phyloP scores from a whole-genome alignment of 1,140 invertebrate genomes.

The Conus ventricosus region DNA sequence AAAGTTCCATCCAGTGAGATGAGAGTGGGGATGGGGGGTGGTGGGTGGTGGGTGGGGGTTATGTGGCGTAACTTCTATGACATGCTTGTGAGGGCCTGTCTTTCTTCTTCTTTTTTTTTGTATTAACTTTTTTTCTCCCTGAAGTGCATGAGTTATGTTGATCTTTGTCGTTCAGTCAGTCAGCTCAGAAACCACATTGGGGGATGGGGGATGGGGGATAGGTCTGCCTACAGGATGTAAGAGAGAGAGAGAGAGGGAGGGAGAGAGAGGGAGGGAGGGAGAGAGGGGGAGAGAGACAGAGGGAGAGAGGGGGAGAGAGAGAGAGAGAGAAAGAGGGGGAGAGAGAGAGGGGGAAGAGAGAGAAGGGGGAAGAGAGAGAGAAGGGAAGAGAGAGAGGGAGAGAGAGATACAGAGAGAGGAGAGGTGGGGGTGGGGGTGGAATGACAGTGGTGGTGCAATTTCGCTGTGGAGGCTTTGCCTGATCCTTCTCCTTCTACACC shows the following conservation, averaged over 20 bases:
- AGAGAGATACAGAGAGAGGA: background rate
- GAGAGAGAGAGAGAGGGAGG: no score
- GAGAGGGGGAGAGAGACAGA: no score
- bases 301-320: background rate
- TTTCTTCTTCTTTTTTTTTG: slow-evolving; percentile 18
- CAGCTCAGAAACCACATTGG: background rate
- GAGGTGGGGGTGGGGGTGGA: background rate
- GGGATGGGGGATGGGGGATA: no score
- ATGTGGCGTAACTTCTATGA: background rate
- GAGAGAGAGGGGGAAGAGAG: background rate
- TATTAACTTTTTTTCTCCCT: slow-evolving; percentile 25
- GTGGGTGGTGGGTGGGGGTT: no score
- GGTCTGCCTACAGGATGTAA: background rate
- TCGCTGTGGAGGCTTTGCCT: no score
- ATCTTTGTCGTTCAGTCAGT: background rate
- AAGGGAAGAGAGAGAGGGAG: background rate
- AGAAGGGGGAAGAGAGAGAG: background rate
- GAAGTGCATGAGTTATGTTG: background rate
- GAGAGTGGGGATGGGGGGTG: no score
- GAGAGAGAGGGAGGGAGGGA: no score
- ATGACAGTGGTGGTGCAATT: background rate
- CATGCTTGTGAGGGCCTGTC: background rate
- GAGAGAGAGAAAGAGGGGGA: background rate
- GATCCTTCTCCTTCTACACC: no score
- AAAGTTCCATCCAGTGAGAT: no score